Conservation (phyloP, 1,140 invertebrate species). For the Bombus pyrosoma region DNA sequence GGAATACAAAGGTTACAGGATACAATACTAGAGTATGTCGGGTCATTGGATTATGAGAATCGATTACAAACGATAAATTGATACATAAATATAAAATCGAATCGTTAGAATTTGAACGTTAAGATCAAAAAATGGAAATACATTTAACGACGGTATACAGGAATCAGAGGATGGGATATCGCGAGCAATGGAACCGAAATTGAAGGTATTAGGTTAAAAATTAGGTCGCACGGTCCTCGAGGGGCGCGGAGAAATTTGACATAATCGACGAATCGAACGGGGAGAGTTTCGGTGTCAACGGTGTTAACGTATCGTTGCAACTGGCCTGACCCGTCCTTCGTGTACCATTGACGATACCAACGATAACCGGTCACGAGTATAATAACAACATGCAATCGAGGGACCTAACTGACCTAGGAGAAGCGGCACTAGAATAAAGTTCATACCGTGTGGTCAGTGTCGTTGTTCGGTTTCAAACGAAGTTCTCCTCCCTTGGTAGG, state of each 20-base stretch:
- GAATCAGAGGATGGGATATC: no score
- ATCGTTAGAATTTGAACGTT: not conserved
- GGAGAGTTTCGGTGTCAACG: not conserved
- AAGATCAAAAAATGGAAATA: no score
- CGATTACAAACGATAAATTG: no score
- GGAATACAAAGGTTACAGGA: not conserved
- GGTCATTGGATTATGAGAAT: not conserved
- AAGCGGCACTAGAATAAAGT: slow-evolving; percentile 49
- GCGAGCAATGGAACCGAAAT: not conserved
- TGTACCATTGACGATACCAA: slow-evolving; percentile 32
- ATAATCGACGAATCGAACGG: not conserved
- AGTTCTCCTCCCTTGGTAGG: not conserved
- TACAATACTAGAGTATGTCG: not conserved
- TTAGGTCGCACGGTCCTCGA: not conserved
- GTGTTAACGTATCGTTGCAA: slow-evolving; percentile 22
- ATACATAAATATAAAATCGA: no score
- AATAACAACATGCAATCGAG: slow-evolving; percentile 32
- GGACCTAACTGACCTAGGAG: slow-evolving; percentile 64
- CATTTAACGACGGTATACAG: not conserved
- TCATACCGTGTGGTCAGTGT: not conserved
- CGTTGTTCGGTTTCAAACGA: not conserved
- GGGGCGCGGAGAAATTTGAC: slow-evolving; percentile 3
- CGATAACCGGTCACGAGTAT: slow-evolving; percentile 31
- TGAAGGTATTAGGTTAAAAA: not conserved
- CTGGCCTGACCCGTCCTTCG: slow-evolving; percentile 45